These are phyloP conservation scores for Atta cephalotes DNA, from an alignment of 1,140 invertebrate genomes.

Conservation along the genomic window DNA sequence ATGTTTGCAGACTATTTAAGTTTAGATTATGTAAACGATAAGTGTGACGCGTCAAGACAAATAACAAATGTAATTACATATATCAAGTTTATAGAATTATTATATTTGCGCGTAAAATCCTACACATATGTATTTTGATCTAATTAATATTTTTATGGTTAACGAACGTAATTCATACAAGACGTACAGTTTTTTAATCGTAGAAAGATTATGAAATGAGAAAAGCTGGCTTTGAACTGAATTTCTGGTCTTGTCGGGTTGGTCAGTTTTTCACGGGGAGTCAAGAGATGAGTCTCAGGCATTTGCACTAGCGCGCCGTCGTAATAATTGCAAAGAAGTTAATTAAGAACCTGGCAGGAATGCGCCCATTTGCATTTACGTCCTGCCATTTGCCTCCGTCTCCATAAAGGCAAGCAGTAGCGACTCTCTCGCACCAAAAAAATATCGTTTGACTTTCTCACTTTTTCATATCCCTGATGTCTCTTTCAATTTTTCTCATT, in stretches of 20 bases:
- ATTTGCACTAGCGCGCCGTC: constrained; percentile 58
- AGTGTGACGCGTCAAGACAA: not conserved
- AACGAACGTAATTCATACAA: constrained; percentile 63
- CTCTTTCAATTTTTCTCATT: not conserved
- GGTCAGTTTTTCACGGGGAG: constrained; percentile 58
- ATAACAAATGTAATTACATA: not conserved
- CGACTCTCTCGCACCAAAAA: not conserved
- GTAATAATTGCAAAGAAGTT: constrained; percentile 78
- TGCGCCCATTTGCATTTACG: constrained; percentile 77
- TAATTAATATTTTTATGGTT: not conserved
- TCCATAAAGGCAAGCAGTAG: constrained; percentile 10
- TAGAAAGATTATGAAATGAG: not conserved
- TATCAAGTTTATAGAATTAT: not conserved
- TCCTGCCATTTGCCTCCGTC: constrained; percentile 68
- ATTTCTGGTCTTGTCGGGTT: constrained; percentile 41
- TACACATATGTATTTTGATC: not conserved
- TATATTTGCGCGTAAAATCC: not conserved
- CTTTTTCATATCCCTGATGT: not conserved
- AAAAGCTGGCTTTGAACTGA: constrained; percentile 59
- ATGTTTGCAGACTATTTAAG: not conserved
- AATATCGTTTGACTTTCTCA: constrained; percentile 18
- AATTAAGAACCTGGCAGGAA: constrained; percentile 76
- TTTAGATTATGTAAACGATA: not conserved
- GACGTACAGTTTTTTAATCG: constrained; percentile 59
- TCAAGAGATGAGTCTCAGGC: constrained; percentile 46